Percentiles rank a stretch among this genome's conserved stretches.
phyloP scores from a whole-genome alignment of 1,140 invertebrate species.

The Himalopsyche phryganea region DNA sequence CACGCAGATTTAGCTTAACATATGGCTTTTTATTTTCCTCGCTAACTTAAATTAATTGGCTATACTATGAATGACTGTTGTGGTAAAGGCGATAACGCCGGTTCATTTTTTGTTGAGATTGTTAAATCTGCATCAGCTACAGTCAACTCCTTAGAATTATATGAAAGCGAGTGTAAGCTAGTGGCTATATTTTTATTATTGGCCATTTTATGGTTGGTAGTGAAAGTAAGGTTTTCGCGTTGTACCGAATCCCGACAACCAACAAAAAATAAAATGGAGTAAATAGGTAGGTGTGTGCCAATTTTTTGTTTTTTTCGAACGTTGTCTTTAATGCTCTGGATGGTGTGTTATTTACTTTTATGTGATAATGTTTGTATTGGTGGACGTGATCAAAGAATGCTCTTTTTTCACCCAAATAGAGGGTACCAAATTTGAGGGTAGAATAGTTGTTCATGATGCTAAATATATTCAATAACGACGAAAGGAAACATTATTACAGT shows the following conservation, averaged over 20 bases:
- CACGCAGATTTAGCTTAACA: too few relatives aligned
- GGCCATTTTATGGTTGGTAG: background rate
- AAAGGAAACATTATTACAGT: too few relatives aligned
- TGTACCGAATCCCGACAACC: background rate
- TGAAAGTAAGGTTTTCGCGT: background rate
- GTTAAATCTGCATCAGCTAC: constrained; percentile 8
- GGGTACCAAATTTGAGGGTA: too few relatives aligned
- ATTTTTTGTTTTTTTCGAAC: too few relatives aligned
- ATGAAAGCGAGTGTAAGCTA: background rate
- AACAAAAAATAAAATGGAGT: background rate
- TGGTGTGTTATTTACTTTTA: too few relatives aligned
- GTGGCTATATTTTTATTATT: background rate
- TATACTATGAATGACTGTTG: constrained; percentile 16
- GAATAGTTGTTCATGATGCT: too few relatives aligned
- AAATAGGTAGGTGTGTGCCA: background rate
- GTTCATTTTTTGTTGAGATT: constrained; percentile 13
- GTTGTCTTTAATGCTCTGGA: too few relatives aligned
- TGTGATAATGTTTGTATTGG: too few relatives aligned
- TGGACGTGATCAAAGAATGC: too few relatives aligned
- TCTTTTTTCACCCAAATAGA: too few relatives aligned
- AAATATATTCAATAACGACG: too few relatives aligned
- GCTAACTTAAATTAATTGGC: background rate
- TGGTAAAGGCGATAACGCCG: constrained; percentile 10
- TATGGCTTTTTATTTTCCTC: too few relatives aligned
- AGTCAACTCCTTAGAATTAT: constrained; percentile 4